Percentiles rank a stretch among this genome's conserved stretches.
Conservation (phyloP, 1,140 invertebrate species). For the Bombus haemorrhoidalis region DNA sequence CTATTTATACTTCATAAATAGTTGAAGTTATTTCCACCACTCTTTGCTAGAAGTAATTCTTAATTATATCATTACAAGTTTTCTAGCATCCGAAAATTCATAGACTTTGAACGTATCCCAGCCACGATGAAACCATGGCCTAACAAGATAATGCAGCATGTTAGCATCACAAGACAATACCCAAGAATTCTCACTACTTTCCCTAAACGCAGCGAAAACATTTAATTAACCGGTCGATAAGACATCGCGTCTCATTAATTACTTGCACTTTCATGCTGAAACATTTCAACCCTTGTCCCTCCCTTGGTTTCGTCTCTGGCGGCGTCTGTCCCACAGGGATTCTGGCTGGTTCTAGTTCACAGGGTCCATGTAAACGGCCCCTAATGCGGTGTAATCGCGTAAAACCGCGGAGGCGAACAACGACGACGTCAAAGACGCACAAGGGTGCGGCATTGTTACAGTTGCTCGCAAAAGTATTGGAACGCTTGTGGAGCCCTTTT, state of each 20-base stretch:
- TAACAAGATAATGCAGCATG: not conserved
- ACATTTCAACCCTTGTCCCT: not conserved
- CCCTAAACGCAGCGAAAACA: slow-evolving; percentile 45
- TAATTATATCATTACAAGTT: too few species aligned
- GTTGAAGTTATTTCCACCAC: too few species aligned
- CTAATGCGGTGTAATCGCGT: slow-evolving; percentile 53
- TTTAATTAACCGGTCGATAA: slow-evolving; percentile 66
- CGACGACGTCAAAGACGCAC: slow-evolving; percentile 27
- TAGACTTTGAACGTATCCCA: too few species aligned
- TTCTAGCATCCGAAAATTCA: too few species aligned
- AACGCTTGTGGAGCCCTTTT: not conserved
- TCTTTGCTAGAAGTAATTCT: too few species aligned
- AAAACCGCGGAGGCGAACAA: slow-evolving; percentile 37
- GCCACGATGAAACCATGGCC: too few species aligned
- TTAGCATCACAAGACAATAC: not conserved
- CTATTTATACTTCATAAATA: too few species aligned
- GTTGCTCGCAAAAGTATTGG: not conserved
- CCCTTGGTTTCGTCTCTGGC: not conserved
- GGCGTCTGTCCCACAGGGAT: slow-evolving; percentile 4
- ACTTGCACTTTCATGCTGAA: slow-evolving; percentile 40
- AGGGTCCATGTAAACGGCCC: slow-evolving; percentile 29
- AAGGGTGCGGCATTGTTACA: not conserved
- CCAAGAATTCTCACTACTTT: not conserved
- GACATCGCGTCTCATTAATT: slow-evolving; percentile 64
- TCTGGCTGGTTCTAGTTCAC: not conserved